These are phyloP conservation scores for Cantharis rufa DNA, from an alignment of 2,888 invertebrate species.

Conservation along the genomic window DNA sequence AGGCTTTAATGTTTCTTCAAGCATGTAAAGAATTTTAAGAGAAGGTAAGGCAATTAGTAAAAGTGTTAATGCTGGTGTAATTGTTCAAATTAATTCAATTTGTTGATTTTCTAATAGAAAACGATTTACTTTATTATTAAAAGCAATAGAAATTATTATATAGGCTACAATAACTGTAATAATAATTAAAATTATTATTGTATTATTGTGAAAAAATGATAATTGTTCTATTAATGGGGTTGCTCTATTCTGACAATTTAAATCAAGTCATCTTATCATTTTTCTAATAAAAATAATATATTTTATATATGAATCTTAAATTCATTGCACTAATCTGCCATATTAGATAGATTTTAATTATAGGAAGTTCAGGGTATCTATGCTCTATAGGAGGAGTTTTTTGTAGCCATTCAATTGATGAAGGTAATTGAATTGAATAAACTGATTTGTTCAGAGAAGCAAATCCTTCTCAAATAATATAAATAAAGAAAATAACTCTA, in stretches of 20 bases:
- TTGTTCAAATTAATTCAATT: constrained; percentile 70
- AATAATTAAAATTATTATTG: constrained; percentile 64
- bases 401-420: constrained; percentile 68
- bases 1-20: constrained; percentile 66
- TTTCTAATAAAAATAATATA: constrained; percentile 62
- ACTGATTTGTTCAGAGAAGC: constrained; percentile 59
- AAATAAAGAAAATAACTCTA: constrained; percentile 63
- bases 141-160: constrained; percentile 61
- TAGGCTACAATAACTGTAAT: constrained; percentile 65
- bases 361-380: constrained; percentile 63
- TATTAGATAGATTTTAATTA: constrained; percentile 64
- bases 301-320: constrained; percentile 72
- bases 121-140: constrained; percentile 63
- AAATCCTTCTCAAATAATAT: constrained; percentile 67
- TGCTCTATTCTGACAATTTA: constrained; percentile 64
- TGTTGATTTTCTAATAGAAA: constrained; percentile 63
- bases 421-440: constrained; percentile 58
- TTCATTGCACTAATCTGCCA: constrained; percentile 67
- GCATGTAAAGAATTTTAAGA: constrained; percentile 63
- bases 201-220: constrained; percentile 67
- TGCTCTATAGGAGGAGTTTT: constrained; percentile 63
- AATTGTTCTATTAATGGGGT: constrained; percentile 71
- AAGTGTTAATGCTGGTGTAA: constrained; percentile 64
- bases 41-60: constrained; percentile 68
- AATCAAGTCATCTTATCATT: constrained; percentile 63